Conservation (phyloP, 1,140 invertebrate species). For the Hycleus phaleratus region DNA sequence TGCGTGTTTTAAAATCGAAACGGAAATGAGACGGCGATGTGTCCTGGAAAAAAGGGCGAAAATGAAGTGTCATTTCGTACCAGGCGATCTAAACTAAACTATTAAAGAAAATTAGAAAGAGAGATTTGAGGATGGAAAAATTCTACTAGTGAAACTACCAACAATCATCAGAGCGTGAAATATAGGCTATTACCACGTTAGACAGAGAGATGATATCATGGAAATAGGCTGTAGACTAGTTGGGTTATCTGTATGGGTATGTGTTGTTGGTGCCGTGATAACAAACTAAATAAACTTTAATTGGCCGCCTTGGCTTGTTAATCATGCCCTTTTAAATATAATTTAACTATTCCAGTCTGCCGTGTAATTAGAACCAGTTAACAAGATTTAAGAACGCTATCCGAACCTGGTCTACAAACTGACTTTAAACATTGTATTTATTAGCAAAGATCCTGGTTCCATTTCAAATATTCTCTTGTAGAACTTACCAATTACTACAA, state of each 20-base stretch:
- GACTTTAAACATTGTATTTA: conserved; percentile 23
- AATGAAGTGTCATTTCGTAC: conserved; percentile 33
- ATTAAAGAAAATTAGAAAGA: not conserved
- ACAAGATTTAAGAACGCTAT: conserved; percentile 29
- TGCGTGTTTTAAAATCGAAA: conserved; percentile 30
- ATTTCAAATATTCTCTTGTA: too few species aligned
- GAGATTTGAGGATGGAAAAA: not conserved
- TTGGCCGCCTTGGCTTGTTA: conserved; percentile 28
- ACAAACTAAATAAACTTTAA: conserved; percentile 35
- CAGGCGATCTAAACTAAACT: conserved; percentile 23
- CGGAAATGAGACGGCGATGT: conserved; percentile 32
- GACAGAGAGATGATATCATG: conserved; percentile 24
- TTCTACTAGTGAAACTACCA: too few species aligned
- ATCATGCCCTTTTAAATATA: conserved; percentile 30
- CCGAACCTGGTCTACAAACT: conserved; percentile 17
- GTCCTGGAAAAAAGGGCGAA: conserved; percentile 29
- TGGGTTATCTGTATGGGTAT: not conserved
- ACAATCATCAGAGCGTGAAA: conserved; percentile 24
- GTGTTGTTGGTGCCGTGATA: conserved; percentile 14
- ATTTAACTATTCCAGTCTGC: conserved; percentile 28
- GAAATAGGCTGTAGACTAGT: not conserved
- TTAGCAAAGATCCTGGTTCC: not conserved
- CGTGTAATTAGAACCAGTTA: conserved; percentile 31
- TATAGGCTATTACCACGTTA: conserved; percentile 31
- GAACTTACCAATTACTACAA: too few species aligned